Conservation (phyloP, 2,113 vertebrate species). For the Atractosteus spatula region DNA sequence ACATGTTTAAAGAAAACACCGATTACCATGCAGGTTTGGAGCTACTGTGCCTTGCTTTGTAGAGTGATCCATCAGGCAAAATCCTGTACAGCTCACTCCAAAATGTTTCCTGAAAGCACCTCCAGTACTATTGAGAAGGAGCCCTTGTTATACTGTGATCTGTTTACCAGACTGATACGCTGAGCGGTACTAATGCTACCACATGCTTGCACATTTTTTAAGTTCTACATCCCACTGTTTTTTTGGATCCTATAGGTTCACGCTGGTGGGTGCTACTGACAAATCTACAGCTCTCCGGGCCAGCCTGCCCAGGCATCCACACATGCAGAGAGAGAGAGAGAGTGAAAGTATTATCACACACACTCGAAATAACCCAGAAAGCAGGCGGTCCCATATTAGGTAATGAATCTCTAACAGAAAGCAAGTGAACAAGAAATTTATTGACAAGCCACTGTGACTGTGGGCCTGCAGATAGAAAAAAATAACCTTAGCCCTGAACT, state of each 20-base stretch:
- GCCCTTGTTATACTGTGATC: too few species aligned
- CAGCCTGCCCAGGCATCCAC: constrained; percentile 41
- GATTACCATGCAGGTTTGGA: too few species aligned
- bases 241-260: constrained; percentile 5
- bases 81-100: too few species aligned
- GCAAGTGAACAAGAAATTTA: constrained; percentile 78
- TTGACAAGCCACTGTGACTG: constrained; percentile 75
- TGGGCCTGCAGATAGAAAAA: constrained; percentile 52
- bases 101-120: too few species aligned
- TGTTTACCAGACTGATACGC: too few species aligned
- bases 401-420: constrained; percentile 77
- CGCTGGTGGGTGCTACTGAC: constrained; percentile 43
- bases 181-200: too few species aligned
- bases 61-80: too few species aligned
- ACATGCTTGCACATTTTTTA: too few species aligned
- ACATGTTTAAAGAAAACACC: too few species aligned
- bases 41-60: too few species aligned
- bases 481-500: constrained; percentile 35
- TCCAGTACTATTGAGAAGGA: too few species aligned
- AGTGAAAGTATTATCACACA: constrained; percentile 85
- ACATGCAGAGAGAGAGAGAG: constrained; percentile 31
- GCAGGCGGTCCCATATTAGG: constrained; percentile 90
- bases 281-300: constrained; percentile 34
- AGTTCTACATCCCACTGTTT: not conserved
- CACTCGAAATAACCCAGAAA: constrained; percentile 95